Evolutionary conservation across 2,113 vertebrate genomes (phyloP), one percentile per base, ranked within the genome.

Genomic region (Hemicordylus capensis): DNA sequence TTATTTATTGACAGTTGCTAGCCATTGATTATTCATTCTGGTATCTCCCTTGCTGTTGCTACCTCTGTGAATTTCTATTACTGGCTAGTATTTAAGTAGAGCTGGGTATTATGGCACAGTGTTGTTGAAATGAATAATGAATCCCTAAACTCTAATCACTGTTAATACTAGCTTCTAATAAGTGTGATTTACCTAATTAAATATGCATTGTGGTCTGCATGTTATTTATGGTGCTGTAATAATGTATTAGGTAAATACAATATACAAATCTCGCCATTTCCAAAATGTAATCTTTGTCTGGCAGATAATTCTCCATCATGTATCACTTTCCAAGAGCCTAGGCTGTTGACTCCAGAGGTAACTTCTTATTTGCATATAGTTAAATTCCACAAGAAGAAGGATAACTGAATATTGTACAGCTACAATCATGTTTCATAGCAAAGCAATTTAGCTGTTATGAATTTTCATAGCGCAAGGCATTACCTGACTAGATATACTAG

Each of bases 401-500:
- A 39, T 85, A 79, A 48, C 76, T 80, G 54, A 64, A 85, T 80
- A 48, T 58, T 79, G 24, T 70, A 63, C 31, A 39, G 42, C 51
- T 61, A 89, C 58, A 86, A 80, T 24, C 31, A 85, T 28, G 26
- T 64, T 92, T 81, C 34, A 84, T 85, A 87, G 85, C 66, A 87
- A 90, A 56, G 46, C 84, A 79, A 64, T 75, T 92, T 93, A 93
- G 91, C 90, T 87, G 89, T 51, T 78, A 76, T 76, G 89, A 81
- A 91, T 89, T 90, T 93, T 85, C 86, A 83, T 69, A 89, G 78
- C 75, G 85, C 88, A 90, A 90, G 89, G 90, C 80, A 77, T 79
- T 88, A 69, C 6, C 59, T 94, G 91, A 94, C 42, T 80, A 85
- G 44, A 73, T 85, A 79, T 61, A 39, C 76, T 63, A 61, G 37